Evolutionary conservation across 2,113 vertebrate genomes (phyloP), one percentile per base, ranked within the genome.

Genomic region (Bubalus kerabau): DNA sequence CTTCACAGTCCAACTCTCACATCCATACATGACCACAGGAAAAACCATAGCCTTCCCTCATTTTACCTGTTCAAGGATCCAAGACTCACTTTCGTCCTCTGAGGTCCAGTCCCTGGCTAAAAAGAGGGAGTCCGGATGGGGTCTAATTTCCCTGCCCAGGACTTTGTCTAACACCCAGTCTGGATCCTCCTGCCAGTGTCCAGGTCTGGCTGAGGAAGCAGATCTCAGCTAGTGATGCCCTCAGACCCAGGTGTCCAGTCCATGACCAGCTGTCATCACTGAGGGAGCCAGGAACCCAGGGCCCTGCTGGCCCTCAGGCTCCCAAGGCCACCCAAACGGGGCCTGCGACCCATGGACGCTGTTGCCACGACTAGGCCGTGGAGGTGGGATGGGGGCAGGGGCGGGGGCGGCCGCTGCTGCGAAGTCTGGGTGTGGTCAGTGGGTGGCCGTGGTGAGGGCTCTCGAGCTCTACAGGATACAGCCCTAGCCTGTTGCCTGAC

Each of bases 361-460:
- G 36, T 3, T 24, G 36, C 71, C 71, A 1, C 21, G 11, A 14
- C 36, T 43, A 43, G 71, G 71, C 23, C 1, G 0, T 11, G 3
- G 36, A 24, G 21, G 23, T 13, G 21, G 36, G 36, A 43, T 3
- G 21, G 21, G 11, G 21, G 11, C 2, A 0, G 36, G 36, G 21
- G 11, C 1, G 0, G 36, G 36, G 19, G 5, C 5, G 3, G 28
- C 19, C 0, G 36, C 71, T 24, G 19, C 36, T 13, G 24, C 2
- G 1, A 36, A 36, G 36, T 36, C 36, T 2, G 71, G 21, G 11
- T 1, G 36, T 43, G 71, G 21, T 24, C 71, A 74, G 36, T 23
- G 23, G 12, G 71, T 0, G 11, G 71, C 71, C 0, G 11, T 7
- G 71, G 1, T 13, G 11, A 24, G 71, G 36, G 71, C 21, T 24